Percentiles rank a stretch among this genome's conserved stretches.
Conservation (phyloP, 2,888 invertebrate species). For the Holacanthella duospinosa region DNA sequence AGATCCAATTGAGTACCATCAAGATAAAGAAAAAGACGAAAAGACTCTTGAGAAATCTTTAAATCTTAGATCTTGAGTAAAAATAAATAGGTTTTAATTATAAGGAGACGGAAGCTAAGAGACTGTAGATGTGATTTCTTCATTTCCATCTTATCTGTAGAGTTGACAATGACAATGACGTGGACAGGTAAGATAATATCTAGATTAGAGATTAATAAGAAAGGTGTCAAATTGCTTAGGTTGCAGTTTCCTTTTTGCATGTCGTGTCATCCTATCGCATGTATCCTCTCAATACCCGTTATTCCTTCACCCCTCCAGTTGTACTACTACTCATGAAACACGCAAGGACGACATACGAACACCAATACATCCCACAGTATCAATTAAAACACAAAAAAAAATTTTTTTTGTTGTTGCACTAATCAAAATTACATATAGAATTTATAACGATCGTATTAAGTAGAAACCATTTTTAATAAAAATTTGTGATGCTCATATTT, state of each 20-base stretch:
- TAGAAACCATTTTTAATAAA: no score
- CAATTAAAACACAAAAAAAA: no score
- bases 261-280: constrained; percentile 1
- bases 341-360: neutral
- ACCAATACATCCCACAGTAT: neutral
- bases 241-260: neutral
- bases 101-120: neutral
- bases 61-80: no score
- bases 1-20: no score
- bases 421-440: neutral
- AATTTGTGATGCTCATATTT: no score
- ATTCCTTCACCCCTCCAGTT: neutral
- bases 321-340: neutral
- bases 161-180: neutral
- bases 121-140: neutral
- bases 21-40: no score
- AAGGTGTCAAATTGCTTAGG: constrained; percentile 1
- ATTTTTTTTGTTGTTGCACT: neutral
- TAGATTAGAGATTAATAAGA: neutral
- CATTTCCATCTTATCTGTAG: neutral
- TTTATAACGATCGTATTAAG: no score
- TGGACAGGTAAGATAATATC: neutral
- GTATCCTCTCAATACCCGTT: neutral
- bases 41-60: no score
- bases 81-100: neutral